phyloP scores from a whole-genome alignment of 2,113 vertebrate genomes.

The Pelodiscus sinensis region DNA sequence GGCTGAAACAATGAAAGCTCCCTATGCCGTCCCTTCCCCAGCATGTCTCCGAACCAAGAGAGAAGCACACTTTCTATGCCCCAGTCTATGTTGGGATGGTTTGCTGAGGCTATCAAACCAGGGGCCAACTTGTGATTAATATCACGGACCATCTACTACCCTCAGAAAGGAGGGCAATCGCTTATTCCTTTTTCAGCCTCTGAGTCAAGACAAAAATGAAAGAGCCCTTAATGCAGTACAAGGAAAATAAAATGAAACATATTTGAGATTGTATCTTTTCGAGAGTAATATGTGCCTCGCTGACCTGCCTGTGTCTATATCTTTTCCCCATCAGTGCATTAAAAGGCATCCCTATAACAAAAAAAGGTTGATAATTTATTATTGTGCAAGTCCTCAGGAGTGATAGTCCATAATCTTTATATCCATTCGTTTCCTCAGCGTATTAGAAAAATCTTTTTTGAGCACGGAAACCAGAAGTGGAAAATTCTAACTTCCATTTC shows the following conservation, averaged over 20 bases:
- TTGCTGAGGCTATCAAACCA: background rate
- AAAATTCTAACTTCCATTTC: background rate
- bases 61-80: background rate
- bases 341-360: background rate
- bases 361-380: background rate
- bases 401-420: background rate
- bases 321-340: background rate
- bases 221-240: background rate
- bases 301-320: background rate
- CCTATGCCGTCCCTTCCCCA: accelerated
- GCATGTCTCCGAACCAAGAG: background rate
- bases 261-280: background rate
- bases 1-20: accelerated
- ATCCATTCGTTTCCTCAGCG: background rate
- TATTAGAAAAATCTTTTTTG: background rate
- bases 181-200: background rate
- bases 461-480: background rate
- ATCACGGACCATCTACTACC: accelerated
- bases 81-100: accelerated
- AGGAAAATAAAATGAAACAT: background rate
- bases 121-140: accelerated
- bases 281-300: background rate
- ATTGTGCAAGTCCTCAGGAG: background rate
- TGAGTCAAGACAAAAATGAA: background rate
- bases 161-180: background rate